phyloP scores from a whole-genome alignment of 2,888 invertebrate genomes.

The Endotricha flammealis region DNA sequence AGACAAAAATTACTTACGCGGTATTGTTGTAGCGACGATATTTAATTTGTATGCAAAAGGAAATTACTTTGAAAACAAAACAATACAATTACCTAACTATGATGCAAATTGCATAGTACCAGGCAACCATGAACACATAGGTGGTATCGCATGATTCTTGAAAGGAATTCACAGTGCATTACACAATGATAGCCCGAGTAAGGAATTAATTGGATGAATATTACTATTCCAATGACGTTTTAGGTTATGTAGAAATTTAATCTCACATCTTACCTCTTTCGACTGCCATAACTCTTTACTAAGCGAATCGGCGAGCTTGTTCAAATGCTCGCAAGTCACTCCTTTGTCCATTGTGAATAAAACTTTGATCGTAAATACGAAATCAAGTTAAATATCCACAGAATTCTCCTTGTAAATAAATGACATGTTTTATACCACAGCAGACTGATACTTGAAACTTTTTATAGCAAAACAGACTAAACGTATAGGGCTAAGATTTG shows the following conservation, averaged over 20 bases:
- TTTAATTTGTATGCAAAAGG: too few relatives aligned
- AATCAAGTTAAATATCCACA: slow-evolving; percentile 45
- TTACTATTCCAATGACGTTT: slow-evolving; percentile 42
- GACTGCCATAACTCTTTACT: slow-evolving; percentile 65
- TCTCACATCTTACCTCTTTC: slow-evolving; percentile 71
- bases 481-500: slow-evolving; percentile 30
- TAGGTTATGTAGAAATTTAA: slow-evolving; percentile 52
- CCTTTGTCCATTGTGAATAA: slow-evolving; percentile 64
- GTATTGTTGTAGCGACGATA: too few relatives aligned
- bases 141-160: slow-evolving; percentile 14
- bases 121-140: neutral
- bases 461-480: slow-evolving; percentile 28
- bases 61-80: too few relatives aligned
- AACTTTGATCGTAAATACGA: slow-evolving; percentile 44
- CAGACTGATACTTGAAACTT: slow-evolving; percentile 28
- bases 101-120: neutral
- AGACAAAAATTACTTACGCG: too few relatives aligned
- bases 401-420: slow-evolving; percentile 54
- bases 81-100: too few relatives aligned
- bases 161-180: slow-evolving; percentile 24
- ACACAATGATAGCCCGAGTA: slow-evolving; percentile 53
- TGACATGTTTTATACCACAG: slow-evolving; percentile 48
- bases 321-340: slow-evolving; percentile 70
- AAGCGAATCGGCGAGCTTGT: slow-evolving; percentile 56
- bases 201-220: slow-evolving; percentile 53